These are phyloP conservation scores for Erinaceus europaeus DNA, from an alignment of 2,113 vertebrate species.

Conservation along the genomic window DNA sequence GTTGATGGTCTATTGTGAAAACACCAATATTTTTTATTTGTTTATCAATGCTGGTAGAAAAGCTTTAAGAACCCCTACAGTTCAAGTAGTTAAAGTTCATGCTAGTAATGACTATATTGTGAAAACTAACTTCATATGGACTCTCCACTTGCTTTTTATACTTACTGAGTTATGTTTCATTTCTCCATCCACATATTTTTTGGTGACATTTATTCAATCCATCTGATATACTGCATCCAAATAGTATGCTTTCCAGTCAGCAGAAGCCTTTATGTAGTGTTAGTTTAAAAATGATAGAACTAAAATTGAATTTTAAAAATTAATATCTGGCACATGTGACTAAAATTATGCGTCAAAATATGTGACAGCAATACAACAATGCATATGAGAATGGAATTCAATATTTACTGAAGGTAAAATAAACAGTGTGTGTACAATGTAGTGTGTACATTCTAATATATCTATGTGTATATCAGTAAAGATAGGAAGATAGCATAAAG, in stretches of 20 bases:
- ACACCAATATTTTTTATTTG: too few relatives aligned
- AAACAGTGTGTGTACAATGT: rapidly evolving
- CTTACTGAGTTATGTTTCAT: not conserved
- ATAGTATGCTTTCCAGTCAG: not conserved
- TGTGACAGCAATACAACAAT: too few relatives aligned
- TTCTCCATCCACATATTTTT: not conserved
- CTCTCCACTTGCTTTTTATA: not conserved
- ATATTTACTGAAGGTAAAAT: not conserved
- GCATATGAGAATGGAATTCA: not conserved
- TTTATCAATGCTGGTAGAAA: too few relatives aligned
- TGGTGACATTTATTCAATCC: not conserved
- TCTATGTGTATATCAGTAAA: not conserved
- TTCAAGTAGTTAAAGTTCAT: too few relatives aligned
- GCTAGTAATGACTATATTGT: too few relatives aligned
- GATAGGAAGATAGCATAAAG: not conserved
- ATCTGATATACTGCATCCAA: not conserved
- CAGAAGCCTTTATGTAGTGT: not conserved
- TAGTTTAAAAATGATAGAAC: not conserved
- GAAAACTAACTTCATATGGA: not conserved
- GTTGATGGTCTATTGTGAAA: too few relatives aligned
- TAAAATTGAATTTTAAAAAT: not conserved
- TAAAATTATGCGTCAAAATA: too few relatives aligned
- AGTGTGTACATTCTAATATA: not conserved
- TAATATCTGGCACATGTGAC: too few relatives aligned
- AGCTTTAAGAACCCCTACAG: too few relatives aligned